Percentiles rank a stretch among this genome's conserved stretches.
Conservation (phyloP, 2,888 invertebrate genomes). For the Calephelis perditalis region DNA sequence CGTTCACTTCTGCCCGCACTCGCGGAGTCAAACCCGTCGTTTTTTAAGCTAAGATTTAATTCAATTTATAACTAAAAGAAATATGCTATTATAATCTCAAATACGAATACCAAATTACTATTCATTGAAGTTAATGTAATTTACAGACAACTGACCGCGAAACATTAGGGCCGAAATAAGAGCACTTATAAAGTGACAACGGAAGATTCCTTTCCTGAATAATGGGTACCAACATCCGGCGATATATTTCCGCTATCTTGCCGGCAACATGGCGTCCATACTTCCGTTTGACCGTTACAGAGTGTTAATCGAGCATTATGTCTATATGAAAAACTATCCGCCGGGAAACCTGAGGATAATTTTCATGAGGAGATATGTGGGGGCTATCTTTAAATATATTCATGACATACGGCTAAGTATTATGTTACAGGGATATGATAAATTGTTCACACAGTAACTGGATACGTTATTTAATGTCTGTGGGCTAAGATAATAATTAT, state of each 20-base stretch:
- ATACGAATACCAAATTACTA: neutral
- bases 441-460: neutral
- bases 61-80: no score
- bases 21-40: no score
- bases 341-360: conserved; percentile 44
- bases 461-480: neutral
- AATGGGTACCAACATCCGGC: conserved; percentile 69
- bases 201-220: conserved; percentile 69
- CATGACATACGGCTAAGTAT: neutral
- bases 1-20: no score
- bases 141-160: neutral
- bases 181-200: conserved; percentile 63
- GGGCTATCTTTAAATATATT: conserved; percentile 14
- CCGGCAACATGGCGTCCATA: conserved; percentile 63
- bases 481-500: conserved; percentile 14
- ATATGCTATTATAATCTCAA: neutral
- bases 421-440: neutral
- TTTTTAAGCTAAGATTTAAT: no score
- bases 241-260: conserved; percentile 76
- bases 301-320: conserved; percentile 75
- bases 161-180: conserved; percentile 44
- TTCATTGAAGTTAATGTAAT: conserved; percentile 3
- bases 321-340: conserved; percentile 70
- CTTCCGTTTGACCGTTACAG: conserved; percentile 73
- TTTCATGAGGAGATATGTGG: conserved; percentile 31